These are phyloP conservation scores for Chaetodon trifasciatus DNA, from an alignment of 2,797 vertebrate species.

Conservation along the genomic window DNA sequence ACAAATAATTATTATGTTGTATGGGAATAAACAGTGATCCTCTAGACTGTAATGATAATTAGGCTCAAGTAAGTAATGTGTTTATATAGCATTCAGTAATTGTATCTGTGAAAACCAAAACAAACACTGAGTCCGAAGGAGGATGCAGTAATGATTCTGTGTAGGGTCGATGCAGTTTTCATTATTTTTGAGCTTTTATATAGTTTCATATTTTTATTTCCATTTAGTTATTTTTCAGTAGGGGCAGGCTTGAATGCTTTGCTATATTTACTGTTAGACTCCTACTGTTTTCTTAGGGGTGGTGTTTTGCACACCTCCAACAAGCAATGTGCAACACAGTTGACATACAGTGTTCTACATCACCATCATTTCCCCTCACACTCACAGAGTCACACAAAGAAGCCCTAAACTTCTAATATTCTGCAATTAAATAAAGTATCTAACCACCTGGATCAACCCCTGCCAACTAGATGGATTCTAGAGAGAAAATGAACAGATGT, in stretches of 20 bases:
- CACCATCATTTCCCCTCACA: neutral
- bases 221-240: conserved; percentile 4
- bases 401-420: no score
- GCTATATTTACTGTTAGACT: conserved; percentile 10
- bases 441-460: no score
- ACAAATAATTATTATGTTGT: conserved; percentile 31
- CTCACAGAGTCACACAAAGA: no score
- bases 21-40: conserved; percentile 34
- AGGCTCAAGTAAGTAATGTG: conserved; percentile 44
- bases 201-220: conserved; percentile 6
- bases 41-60: conserved; percentile 42
- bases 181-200: conserved; percentile 8
- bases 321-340: neutral
- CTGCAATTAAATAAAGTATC: no score
- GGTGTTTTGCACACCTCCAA: neutral
- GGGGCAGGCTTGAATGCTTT: neutral
- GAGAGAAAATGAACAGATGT: no score
- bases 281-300: neutral
- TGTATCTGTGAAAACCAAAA: conserved; percentile 42
- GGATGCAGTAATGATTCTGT: conserved; percentile 27
- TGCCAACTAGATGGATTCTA: no score
- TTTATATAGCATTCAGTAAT: conserved; percentile 45
- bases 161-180: conserved; percentile 3
- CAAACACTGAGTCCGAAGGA: conserved; percentile 19
- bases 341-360: neutral